Evolutionary conservation across 2,113 vertebrate species (phyloP).

Genomic region (Myotis yumanensis): DNA sequence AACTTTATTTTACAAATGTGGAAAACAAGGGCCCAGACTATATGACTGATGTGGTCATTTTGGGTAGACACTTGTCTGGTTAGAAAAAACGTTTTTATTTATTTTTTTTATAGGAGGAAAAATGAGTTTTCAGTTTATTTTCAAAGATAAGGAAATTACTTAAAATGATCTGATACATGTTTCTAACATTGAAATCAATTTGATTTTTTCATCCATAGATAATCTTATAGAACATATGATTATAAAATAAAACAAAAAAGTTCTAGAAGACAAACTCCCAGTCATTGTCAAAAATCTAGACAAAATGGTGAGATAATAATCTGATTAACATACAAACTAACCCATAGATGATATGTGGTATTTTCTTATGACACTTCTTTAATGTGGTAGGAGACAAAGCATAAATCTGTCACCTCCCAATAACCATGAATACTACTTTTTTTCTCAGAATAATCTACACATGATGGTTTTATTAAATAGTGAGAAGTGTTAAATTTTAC

Average conservation of each 20-base stretch:
- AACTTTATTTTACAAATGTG: not conserved
- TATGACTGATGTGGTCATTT: not conserved
- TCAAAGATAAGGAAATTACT: not conserved
- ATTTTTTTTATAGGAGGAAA: not conserved
- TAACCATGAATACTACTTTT: conserved; percentile 67
- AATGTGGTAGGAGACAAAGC: conserved; percentile 66
- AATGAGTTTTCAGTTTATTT: not conserved
- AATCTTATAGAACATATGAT: conserved; percentile 60
- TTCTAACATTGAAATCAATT: conserved; percentile 66
- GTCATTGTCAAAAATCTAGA: conserved; percentile 76
- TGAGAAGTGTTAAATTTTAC: conserved; percentile 31
- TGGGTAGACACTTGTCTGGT: not conserved
- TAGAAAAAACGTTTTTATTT: not conserved
- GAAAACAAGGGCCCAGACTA: not conserved
- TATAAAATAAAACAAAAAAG: conserved; percentile 78
- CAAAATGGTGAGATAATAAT: conserved; percentile 71
- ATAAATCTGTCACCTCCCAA: conserved; percentile 65
- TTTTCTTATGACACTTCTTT: conserved; percentile 73
- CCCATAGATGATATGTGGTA: conserved; percentile 68
- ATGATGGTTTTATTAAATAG: conserved; percentile 71
- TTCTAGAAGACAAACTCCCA: conserved; percentile 70
- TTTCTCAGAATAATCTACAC: conserved; percentile 71
- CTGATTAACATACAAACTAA: conserved; percentile 78
- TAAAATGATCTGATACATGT: not conserved
- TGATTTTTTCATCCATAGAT: conserved; percentile 32